Percentiles rank a stretch among this genome's conserved stretches.
These are phyloP conservation scores for Echiichthys vipera DNA, from an alignment of 2,797 vertebrate species.

Conservation along the genomic window DNA sequence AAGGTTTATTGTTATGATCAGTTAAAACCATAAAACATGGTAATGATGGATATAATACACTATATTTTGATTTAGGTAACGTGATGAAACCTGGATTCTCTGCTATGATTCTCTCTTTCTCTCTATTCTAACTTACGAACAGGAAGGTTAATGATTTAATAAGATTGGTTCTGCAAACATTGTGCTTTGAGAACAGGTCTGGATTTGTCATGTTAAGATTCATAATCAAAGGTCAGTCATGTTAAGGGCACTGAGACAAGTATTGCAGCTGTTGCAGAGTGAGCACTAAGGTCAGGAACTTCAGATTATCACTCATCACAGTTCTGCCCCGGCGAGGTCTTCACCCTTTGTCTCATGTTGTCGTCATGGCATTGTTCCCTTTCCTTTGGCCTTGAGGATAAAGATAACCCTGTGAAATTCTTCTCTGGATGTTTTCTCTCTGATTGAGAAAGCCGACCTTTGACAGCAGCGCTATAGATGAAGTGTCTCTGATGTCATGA, in stretches of 20 bases:
- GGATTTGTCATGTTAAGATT: conserved; percentile 1
- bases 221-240: conserved; percentile 29
- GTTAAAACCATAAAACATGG: neutral
- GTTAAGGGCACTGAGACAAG: conserved; percentile 21
- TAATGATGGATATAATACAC: neutral
- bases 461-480: no score
- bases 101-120: neutral
- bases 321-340: conserved; percentile 31
- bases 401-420: conserved; percentile 86
- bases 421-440: conserved; percentile 65
- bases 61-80: neutral
- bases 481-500: conserved; percentile 32
- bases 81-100: no score
- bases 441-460: conserved; percentile 52
- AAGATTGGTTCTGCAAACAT: conserved; percentile 9
- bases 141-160: conserved; percentile 5
- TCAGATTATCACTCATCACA: conserved; percentile 59
- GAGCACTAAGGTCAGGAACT: conserved; percentile 51
- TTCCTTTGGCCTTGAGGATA: conserved; percentile 79
- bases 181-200: neutral
- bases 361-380: conserved; percentile 72
- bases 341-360: conserved; percentile 53
- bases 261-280: conserved; percentile 61
- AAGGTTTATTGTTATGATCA: neutral
- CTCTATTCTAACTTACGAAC: no score